Evolutionary conservation across 2,888 invertebrate genomes (phyloP).

Genomic region (Cheilosia scutellata): DNA sequence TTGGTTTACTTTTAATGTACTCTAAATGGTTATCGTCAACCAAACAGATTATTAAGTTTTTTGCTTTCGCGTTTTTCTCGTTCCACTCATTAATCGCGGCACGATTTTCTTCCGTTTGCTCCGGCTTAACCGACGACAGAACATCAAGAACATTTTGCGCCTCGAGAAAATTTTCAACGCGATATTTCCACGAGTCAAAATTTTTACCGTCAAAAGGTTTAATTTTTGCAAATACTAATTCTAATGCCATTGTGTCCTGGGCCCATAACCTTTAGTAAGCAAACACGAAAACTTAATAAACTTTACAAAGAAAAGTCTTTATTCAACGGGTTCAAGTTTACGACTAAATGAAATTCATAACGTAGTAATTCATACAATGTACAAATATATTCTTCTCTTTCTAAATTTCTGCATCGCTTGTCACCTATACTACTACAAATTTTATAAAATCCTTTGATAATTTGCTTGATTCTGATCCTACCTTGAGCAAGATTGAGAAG

Average conservation of each 20-base stretch:
- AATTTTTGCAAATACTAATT: slow-evolving; percentile 61
- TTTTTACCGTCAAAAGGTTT: slow-evolving; percentile 65
- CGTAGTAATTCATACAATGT: neutral
- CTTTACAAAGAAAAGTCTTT: neutral
- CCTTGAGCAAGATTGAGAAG: too few relatives aligned
- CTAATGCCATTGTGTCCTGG: slow-evolving; percentile 22
- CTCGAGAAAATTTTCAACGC: slow-evolving; percentile 32
- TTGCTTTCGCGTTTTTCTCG: slow-evolving; percentile 39
- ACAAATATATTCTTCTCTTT: neutral
- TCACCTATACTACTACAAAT: neutral
- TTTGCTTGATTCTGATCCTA: too few relatives aligned
- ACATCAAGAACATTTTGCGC: slow-evolving; percentile 31
- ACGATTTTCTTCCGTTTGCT: slow-evolving; percentile 10
- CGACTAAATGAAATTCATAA: neutral
- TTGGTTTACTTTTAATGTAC: too few relatives aligned
- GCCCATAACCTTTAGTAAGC: slow-evolving; percentile 12
- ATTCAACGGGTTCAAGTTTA: neutral
- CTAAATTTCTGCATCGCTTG: neutral
- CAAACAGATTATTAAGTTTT: slow-evolving; percentile 28
- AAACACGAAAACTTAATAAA: neutral
- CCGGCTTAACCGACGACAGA: slow-evolving; percentile 17
- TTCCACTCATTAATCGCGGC: neutral
- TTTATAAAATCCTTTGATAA: too few relatives aligned
- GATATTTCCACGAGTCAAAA: slow-evolving; percentile 62
- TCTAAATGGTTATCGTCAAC: too few relatives aligned